Percentiles rank a stretch among this genome's conserved stretches.
phyloP scores from a whole-genome alignment of 2,888 invertebrate genomes.

The Agrotis exclamationis region DNA sequence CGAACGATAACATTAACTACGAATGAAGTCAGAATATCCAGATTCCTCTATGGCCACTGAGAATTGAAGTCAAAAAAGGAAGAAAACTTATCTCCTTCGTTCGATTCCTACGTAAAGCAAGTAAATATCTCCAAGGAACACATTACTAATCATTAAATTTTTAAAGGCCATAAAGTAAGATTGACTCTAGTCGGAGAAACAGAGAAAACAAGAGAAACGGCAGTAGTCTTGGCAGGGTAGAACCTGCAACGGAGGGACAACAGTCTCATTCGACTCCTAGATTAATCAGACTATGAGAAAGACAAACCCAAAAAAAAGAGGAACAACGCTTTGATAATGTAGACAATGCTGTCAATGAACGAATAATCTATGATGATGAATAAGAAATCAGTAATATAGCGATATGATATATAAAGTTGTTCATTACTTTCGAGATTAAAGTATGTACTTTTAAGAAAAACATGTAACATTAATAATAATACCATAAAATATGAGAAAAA shows the following conservation, averaged over 20 bases:
- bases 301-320: neutral
- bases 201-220: neutral
- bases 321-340: neutral
- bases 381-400: neutral
- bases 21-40: conserved; percentile 1
- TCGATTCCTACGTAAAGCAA: too few species aligned
- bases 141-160: too few species aligned
- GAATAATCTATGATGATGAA: neutral
- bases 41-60: too few species aligned
- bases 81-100: too few species aligned
- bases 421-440: neutral
- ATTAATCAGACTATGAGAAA: neutral
- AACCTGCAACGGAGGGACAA: neutral
- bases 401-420: neutral
- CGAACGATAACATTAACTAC: neutral
- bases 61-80: too few species aligned
- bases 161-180: too few species aligned
- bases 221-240: neutral
- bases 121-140: too few species aligned
- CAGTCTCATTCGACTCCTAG: neutral
- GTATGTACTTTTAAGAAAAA: too few species aligned
- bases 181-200: neutral
- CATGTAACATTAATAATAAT: too few species aligned
- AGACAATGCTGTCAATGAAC: neutral
- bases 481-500: too few species aligned